Evolutionary conservation across 1,140 invertebrate genomes (phyloP).

Genomic region (Campoletis sonorensis): DNA sequence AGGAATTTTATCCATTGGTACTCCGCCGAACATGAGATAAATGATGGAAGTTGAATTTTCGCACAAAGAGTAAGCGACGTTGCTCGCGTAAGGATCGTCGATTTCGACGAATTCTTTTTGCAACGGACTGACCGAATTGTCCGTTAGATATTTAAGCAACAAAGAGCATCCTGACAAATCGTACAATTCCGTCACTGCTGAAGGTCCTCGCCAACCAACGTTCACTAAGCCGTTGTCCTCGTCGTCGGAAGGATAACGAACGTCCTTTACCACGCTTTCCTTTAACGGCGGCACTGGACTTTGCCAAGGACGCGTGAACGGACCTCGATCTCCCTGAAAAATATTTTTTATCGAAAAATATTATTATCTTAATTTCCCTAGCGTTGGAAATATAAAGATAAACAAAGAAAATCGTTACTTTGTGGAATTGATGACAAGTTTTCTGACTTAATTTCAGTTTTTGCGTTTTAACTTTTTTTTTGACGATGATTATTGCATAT

Average conservation of each 20-base stretch:
- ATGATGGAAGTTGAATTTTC: conserved; percentile 85
- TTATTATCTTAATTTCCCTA: too few species aligned
- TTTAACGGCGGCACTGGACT: conserved; percentile 81
- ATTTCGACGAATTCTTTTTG: conserved; percentile 91
- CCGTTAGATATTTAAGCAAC: conserved; percentile 90
- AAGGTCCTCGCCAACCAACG: conserved; percentile 90
- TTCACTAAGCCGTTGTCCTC: conserved; percentile 90
- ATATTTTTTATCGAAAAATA: too few species aligned
- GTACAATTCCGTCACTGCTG: conserved; percentile 78
- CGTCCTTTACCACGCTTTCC: conserved; percentile 74
- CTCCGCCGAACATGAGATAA: conserved; percentile 86
- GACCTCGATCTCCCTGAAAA: conserved; percentile 76
- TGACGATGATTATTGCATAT: too few species aligned
- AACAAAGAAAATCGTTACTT: too few species aligned
- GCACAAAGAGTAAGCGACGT: conserved; percentile 82
- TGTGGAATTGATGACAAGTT: too few species aligned
- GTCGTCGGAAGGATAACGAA: conserved; percentile 89
- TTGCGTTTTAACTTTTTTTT: too few species aligned
- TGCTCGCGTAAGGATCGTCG: conserved; percentile 88
- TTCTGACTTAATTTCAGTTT: too few species aligned
- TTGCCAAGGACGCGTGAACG: conserved; percentile 87
- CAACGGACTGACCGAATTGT: conserved; percentile 89
- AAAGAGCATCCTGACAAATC: conserved; percentile 81
- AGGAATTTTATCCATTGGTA: conserved; percentile 83
- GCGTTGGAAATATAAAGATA: too few species aligned